Percentiles rank a stretch among this genome's conserved stretches.
Evolutionary conservation across 2,797 vertebrate species (phyloP).

Genomic region (Buceros bicornis): DNA sequence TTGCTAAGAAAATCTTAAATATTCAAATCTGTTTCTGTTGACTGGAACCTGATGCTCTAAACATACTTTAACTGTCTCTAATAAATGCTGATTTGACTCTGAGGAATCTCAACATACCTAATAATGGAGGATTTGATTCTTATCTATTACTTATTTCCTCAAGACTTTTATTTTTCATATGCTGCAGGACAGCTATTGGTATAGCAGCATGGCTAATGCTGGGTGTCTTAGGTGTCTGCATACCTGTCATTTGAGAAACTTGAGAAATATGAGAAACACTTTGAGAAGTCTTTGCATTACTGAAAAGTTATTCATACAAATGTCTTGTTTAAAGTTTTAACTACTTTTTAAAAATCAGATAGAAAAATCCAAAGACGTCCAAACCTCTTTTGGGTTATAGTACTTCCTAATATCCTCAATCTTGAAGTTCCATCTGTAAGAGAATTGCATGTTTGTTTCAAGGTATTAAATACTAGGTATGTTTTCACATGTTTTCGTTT

Average conservation of each 20-base stretch:
- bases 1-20: neutral
- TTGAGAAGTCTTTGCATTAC: neutral
- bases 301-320: neutral
- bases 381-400: neutral
- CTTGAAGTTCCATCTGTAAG: neutral
- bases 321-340: neutral
- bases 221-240: neutral
- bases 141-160: neutral
- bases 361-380: neutral
- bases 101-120: neutral
- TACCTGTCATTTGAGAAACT: neutral
- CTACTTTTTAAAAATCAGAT: neutral
- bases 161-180: neutral
- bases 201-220: neutral
- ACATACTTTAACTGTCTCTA: neutral
- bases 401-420: neutral
- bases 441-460: neutral
- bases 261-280: neutral
- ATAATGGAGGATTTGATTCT: neutral
- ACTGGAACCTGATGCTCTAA: neutral
- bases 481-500: neutral
- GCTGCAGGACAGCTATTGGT: neutral
- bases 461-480: neutral
- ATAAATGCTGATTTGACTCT: neutral
- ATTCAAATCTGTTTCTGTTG: neutral